Conservation (phyloP, 2,113 vertebrate genomes). For the Motacilla alba region DNA sequence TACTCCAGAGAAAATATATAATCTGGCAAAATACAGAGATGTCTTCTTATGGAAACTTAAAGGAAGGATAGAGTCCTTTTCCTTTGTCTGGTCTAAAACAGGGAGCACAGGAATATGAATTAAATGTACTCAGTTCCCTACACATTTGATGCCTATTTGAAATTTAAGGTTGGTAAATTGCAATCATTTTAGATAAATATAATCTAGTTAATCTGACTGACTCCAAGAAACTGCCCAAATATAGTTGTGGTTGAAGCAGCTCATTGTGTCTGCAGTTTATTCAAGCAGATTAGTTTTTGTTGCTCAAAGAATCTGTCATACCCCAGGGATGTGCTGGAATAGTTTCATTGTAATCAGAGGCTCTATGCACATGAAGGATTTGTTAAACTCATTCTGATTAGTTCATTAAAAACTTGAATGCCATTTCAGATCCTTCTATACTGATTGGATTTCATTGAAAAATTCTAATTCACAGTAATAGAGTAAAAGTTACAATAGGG, state of each 20-base stretch:
- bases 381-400: constrained; percentile 47
- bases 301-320: background rate
- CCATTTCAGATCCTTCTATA: constrained; percentile 8
- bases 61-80: background rate
- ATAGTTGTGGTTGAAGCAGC: background rate
- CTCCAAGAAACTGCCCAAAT: background rate
- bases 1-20: background rate
- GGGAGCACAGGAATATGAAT: background rate
- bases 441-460: constrained; percentile 36
- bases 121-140: background rate
- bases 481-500: background rate
- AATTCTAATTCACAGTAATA: constrained; percentile 4
- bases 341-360: constrained; percentile 21
- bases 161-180: constrained; percentile 13
- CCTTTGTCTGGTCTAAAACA: background rate
- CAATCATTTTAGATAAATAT: constrained; percentile 25
- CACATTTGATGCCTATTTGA: constrained; percentile 4
- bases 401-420: constrained; percentile 58
- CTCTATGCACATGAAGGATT: constrained; percentile 18
- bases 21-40: background rate
- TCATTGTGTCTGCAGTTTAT: background rate
- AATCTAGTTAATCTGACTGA: background rate
- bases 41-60: background rate
- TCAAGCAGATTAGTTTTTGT: constrained; percentile 35
- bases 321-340: background rate